Evolutionary conservation across 2,113 vertebrate genomes (phyloP), one percentile per base, ranked within the genome.

Genomic region (Elephas maximus): DNA sequence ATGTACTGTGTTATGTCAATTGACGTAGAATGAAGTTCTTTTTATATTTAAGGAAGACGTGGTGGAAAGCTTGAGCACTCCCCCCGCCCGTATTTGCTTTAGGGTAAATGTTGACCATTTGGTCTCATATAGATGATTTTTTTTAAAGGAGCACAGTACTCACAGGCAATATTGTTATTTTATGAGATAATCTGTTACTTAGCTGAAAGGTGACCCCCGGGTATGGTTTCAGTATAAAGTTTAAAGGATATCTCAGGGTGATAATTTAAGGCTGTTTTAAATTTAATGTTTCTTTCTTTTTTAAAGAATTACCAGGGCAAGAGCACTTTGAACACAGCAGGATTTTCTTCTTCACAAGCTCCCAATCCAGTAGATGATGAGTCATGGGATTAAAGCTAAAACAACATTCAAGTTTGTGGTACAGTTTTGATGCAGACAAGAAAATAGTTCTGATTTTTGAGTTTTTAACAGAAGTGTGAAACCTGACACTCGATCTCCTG

Each of bases 341-440:
- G 92, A 83, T 91, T 96, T 97, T 95, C 95, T 93, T 86, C 93
- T 90, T 60, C 94, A 0, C 97, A 53, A 81, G 71, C 91, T 96
- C 60, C 97, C 71, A 95, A 33, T 94, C 83, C 81, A 91, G 73
- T 88, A 14, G 98, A 98, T 73, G 98, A 98, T 21, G 98, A 99
- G 84, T 98, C 97, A 9, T 99, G 98, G 99, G 98, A 98, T 97
- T 99, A 98, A 98, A 96, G 74, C 67, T 69, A 15, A 85, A 93
- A 67, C 4, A 41, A 24, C 82, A 83, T 85, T 85, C 78, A 95
- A 96, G 82, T 84, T 93, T 89, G 45, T 78, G 44, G 71, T 96
- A 80, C 24, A 88, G 91, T 33, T 95, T 94, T 87, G 91, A 87
- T 97, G 80, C 76, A 92, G 62, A 92, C 90, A 97, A 96, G 96